Percentiles rank a stretch among this genome's conserved stretches.
Conservation (phyloP, 1,140 invertebrate genomes). For the Drosophila pandora region DNA sequence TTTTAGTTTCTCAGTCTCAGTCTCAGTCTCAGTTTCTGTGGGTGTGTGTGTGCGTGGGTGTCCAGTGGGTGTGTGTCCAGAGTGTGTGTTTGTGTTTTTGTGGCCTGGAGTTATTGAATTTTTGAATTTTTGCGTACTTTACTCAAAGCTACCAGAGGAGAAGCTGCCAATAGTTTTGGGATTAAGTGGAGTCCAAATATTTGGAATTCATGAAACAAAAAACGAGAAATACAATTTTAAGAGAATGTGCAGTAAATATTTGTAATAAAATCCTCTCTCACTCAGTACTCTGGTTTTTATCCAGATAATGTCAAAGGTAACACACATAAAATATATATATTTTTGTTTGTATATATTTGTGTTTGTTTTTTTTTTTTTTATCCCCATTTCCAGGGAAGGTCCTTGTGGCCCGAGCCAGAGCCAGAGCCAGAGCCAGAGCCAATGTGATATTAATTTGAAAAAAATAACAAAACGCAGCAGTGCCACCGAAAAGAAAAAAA, state of each 20-base stretch:
- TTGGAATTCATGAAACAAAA: background rate
- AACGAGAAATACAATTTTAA: background rate
- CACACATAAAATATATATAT: background rate
- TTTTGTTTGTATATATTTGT: too few relatives aligned
- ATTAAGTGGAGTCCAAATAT: background rate
- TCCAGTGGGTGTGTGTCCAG: too few relatives aligned
- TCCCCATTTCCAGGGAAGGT: background rate
- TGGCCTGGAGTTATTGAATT: conserved; percentile 3
- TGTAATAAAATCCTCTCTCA: background rate
- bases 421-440: background rate
- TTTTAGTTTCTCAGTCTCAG: too few relatives aligned
- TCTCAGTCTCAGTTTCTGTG: too few relatives aligned
- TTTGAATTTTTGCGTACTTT: background rate
- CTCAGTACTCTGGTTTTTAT: background rate
- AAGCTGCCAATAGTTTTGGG: background rate
- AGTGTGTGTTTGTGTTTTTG: too few relatives aligned
- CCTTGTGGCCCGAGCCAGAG: background rate
- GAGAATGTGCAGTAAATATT: too few relatives aligned
- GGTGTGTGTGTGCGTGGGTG: too few relatives aligned
- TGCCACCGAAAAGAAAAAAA: background rate
- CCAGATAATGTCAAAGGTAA: conserved; percentile 4
- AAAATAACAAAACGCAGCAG: background rate
- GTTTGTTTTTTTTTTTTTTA: background rate
- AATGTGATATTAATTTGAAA: conserved; percentile 6
- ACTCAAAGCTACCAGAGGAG: too few relatives aligned